Evolutionary conservation across 1,140 invertebrate species (phyloP), one percentile per base, ranked within the genome.

Genomic region (Parasteatoda tepidariorum): DNA sequence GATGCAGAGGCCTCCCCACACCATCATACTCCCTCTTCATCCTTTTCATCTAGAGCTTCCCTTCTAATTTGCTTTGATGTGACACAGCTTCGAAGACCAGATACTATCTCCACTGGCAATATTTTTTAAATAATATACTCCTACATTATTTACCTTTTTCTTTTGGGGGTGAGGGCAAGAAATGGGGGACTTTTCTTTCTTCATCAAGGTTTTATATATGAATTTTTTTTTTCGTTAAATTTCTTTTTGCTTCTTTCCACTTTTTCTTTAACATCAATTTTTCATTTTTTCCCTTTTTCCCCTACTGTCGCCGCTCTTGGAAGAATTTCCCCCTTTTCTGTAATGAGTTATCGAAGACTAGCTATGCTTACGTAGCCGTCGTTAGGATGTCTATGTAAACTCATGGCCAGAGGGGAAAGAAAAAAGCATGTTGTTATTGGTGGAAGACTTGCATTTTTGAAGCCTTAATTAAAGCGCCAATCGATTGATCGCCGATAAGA

Each of bases 31-130:
- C n/a, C 61, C 78, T 30, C 33, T n/a, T 28, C 81, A 62, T 83
- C 81, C 70, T 64, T 82, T 71, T 70, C 79, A 82, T 70, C 79
- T 73, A 62, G 54, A 71, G 66, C 78, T 28, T 82, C 67, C 67
- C 70, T 83, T 83, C 81, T 83, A 83, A 83, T 83, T 83, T 83
- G 81, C 81, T 34, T 22, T 74, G 68, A 83, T 83, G 81, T 83
- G 68, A 83, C 70, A 83, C 54, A 74, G 24, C 41, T 83, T 59
- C 55, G 59, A 38, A 59, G 31, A 48, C 55, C n/a, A 73, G 81
- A 83, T 83, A 26, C 31, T 74, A 83, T 83, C 81, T 64, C 13
- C 18, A 57, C 41, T n/a, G 55, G 74, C 76, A 79, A 79, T 68
- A 70, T 61, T 79, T 79, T 48, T 82, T 70, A 82, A 82, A 82